Percentiles rank a stretch among this genome's conserved stretches.
These are phyloP conservation scores for Tetropium fuscum DNA, from an alignment of 2,888 invertebrate genomes.

Conservation along the genomic window DNA sequence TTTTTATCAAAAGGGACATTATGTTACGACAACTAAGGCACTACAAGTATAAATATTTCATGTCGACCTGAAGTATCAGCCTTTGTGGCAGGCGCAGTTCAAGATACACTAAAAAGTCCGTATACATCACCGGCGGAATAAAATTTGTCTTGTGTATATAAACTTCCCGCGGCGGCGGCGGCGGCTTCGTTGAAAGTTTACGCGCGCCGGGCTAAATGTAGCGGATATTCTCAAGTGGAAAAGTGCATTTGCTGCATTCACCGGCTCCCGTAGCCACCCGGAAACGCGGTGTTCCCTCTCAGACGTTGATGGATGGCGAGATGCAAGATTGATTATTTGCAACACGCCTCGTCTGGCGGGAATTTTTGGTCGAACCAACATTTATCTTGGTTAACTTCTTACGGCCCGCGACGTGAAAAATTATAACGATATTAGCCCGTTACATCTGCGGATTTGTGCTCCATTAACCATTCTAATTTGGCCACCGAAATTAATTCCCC, in stretches of 20 bases:
- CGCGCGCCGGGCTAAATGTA: conserved; percentile 1
- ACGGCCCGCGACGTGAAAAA: conserved; percentile 9
- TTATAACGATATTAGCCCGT: conserved; percentile 21
- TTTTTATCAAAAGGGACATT: too few relatives aligned
- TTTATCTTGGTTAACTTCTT: conserved; percentile 38
- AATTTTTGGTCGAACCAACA: conserved; percentile 18
- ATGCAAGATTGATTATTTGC: conserved; percentile 41
- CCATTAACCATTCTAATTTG: too few relatives aligned
- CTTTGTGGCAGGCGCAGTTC: too few relatives aligned
- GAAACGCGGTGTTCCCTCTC: conserved; percentile 9
- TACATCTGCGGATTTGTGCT: conserved; percentile 13
- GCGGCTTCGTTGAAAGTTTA: neutral
- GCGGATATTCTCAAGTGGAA: conserved; percentile 5
- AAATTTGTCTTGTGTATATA: conserved; percentile 12
- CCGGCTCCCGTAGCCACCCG: neutral
- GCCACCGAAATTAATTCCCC: too few relatives aligned
- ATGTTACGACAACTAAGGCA: too few relatives aligned
- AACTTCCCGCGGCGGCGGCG: neutral
- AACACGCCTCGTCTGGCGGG: conserved; percentile 25
- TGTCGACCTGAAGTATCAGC: too few relatives aligned
- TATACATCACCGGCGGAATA: neutral
- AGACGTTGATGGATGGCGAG: conserved; percentile 38
- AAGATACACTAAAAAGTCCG: too few relatives aligned
- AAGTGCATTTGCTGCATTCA: conserved; percentile 12
- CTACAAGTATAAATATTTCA: too few relatives aligned